Percentiles rank a stretch among this genome's conserved stretches.
phyloP scores from a whole-genome alignment of 2,797 vertebrate genomes.

The Pyrrhura leucotis region DNA sequence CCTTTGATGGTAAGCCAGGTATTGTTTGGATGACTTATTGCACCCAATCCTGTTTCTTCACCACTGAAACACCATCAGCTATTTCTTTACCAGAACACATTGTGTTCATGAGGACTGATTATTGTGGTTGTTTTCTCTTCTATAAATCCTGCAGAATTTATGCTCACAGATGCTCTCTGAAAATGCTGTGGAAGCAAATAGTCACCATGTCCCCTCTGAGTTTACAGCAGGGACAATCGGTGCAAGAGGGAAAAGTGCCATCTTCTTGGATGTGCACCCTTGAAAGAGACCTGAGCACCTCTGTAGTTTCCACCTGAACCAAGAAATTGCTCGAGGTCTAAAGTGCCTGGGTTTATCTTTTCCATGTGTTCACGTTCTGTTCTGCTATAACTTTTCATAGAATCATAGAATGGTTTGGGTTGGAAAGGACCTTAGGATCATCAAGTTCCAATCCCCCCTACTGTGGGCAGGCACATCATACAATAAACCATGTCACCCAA shows the following conservation, averaged over 20 bases:
- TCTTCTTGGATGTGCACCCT: not conserved
- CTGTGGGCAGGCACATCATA: not conserved
- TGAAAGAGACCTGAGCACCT: not conserved
- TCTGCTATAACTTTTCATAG: not conserved
- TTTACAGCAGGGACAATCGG: not conserved
- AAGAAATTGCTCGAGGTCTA: not conserved
- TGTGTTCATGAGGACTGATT: not conserved
- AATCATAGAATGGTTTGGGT: not conserved
- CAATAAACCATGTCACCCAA: not conserved
- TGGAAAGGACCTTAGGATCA: not conserved
- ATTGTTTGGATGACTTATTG: not conserved
- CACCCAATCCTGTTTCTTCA: not conserved
- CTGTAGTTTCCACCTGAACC: not conserved
- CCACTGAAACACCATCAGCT: not conserved
- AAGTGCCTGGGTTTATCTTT: not conserved
- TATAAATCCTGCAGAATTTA: not conserved
- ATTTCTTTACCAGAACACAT: not conserved
- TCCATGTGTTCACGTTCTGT: not conserved
- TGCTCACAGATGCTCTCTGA: not conserved
- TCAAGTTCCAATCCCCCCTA: not conserved
- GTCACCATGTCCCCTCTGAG: not conserved
- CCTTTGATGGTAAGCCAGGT: constrained; percentile 23
- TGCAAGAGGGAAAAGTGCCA: not conserved
- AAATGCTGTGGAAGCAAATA: not conserved
- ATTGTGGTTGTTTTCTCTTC: not conserved